A percentile compares a stretch with the other conserved stretches of the same genome.
Conservation (phyloP, 92 coral and sea anemone genomes). For the Ricordea florida region DNA sequence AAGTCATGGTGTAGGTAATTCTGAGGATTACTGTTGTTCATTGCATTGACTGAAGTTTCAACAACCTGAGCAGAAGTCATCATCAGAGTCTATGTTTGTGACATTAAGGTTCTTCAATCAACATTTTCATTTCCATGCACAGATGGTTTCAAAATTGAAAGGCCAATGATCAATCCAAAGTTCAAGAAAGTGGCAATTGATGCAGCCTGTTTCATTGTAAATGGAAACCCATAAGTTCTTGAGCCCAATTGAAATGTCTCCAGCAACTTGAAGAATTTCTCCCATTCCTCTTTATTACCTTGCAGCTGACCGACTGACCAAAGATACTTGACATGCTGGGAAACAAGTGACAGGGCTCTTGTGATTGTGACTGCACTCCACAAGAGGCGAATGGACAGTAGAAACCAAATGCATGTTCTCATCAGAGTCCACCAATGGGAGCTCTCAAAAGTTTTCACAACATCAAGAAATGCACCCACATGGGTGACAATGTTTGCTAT, state of each 20-base stretch:
- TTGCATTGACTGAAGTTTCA: no score
- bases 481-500: slow-evolving; percentile 88
- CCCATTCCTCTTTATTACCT: slow-evolving; percentile 80
- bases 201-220: slow-evolving; percentile 83
- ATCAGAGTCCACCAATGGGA: slow-evolving; percentile 91
- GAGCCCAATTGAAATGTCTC: slow-evolving; percentile 76
- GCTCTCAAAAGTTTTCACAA: slow-evolving; percentile 38
- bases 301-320: slow-evolving; percentile 71
- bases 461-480: slow-evolving; percentile 74
- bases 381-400: slow-evolving; percentile 78
- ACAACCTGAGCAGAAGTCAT: no score
- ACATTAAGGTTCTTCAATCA: not conserved
- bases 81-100: no score
- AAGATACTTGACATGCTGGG: slow-evolving; percentile 76
- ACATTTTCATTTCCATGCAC: slow-evolving; percentile 5
- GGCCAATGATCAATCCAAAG: slow-evolving; percentile 78
- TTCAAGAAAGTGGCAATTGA: slow-evolving; percentile 83
- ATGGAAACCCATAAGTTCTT: slow-evolving; percentile 88
- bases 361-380: slow-evolving; percentile 85
- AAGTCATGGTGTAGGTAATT: no score
- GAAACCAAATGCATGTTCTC: slow-evolving; percentile 85
- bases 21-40: no score
- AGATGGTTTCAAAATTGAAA: slow-evolving; percentile 79
- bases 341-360: slow-evolving; percentile 65
- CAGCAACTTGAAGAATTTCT: slow-evolving; percentile 73